Conservation (phyloP, 2,797 vertebrate species). For the Spea hammondii region DNA sequence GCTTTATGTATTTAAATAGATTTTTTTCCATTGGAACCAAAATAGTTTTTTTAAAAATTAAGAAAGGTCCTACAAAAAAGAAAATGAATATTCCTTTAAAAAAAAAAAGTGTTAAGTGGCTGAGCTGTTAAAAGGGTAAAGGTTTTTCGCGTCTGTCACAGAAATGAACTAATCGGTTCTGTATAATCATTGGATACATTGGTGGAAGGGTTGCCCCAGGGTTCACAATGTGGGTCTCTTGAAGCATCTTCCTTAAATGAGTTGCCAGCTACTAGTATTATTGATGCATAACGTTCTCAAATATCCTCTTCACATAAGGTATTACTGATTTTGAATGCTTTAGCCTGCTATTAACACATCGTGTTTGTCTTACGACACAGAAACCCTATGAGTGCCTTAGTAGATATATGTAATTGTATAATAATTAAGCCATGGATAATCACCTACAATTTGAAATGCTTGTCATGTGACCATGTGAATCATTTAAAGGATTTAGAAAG, state of each 20-base stretch:
- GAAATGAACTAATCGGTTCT: not conserved
- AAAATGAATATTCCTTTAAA: too few relatives aligned
- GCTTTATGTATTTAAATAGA: too few relatives aligned
- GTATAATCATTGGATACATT: not conserved
- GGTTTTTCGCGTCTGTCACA: not conserved
- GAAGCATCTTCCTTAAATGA: not conserved
- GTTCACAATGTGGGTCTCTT: not conserved
- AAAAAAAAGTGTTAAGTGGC: too few relatives aligned
- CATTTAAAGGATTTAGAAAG: not conserved
- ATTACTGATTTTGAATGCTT: not conserved
- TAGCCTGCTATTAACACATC: slow-evolving; percentile 1
- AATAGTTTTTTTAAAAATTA: too few relatives aligned
- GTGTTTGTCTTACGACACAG: not conserved
- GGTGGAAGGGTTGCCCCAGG: not conserved
- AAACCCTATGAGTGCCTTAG: slow-evolving; percentile 39
- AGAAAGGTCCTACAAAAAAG: too few relatives aligned
- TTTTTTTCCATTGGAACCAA: too few relatives aligned
- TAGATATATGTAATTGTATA: slow-evolving; percentile 13
- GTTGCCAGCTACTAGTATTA: slow-evolving; percentile 6
- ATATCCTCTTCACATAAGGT: not conserved
- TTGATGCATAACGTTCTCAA: not conserved
- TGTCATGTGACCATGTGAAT: not conserved
- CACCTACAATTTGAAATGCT: not conserved
- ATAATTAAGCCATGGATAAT: slow-evolving; percentile 20
- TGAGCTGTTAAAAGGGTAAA: too few relatives aligned